phyloP scores from a whole-genome alignment of 53 echinoderm and acorn worm genomes.

The Luidia sarsii region DNA sequence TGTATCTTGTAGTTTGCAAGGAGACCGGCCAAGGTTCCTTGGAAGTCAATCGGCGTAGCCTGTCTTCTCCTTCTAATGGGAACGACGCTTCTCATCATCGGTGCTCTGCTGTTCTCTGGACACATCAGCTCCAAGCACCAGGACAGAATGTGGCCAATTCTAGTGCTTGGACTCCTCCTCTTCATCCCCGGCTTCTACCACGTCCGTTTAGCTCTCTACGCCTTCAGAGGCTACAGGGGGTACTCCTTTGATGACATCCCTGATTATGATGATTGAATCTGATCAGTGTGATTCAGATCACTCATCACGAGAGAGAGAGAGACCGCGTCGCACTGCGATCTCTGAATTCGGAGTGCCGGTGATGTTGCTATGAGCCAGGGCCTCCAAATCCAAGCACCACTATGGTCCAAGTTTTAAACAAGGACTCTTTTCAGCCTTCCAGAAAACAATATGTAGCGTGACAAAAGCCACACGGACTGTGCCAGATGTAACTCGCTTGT shows the following conservation, averaged over 20 bases:
- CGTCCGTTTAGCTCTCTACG: constrained; percentile 89
- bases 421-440: too few species aligned
- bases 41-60: constrained; percentile 82
- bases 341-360: too few species aligned
- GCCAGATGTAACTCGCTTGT: too few species aligned
- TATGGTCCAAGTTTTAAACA: too few species aligned
- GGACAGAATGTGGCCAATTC: constrained; percentile 89
- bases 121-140: constrained; percentile 65
- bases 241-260: constrained; percentile 98
- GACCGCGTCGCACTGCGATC: too few species aligned
- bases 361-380: too few species aligned
- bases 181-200: constrained; percentile 96
- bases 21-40: constrained; percentile 80
- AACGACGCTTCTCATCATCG: constrained; percentile 66
- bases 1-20: constrained; percentile 56
- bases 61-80: constrained; percentile 78
- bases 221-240: constrained; percentile 85
- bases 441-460: too few species aligned
- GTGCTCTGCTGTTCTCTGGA: constrained; percentile 74
- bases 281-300: too few species aligned
- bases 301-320: too few species aligned
- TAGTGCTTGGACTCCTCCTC: constrained; percentile 76
- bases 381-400: too few species aligned
- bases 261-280: constrained; percentile 86
- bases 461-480: too few species aligned